Conservation (phyloP, 2,797 vertebrate species). For the Peromyscus eremicus region DNA sequence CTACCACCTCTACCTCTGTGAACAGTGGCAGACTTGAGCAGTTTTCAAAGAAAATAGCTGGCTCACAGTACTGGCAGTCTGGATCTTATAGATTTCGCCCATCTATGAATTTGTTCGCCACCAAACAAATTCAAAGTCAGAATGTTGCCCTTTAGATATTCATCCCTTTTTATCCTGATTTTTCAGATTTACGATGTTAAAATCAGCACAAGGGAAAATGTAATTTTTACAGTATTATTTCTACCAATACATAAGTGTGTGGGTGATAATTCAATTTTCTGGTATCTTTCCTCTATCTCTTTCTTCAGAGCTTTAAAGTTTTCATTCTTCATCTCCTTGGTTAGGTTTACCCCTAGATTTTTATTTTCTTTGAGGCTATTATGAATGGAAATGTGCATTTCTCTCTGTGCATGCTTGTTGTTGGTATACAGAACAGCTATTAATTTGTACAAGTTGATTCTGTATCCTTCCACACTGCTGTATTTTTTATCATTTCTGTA, state of each 20-base stretch:
- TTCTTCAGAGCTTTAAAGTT: neutral
- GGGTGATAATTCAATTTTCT: neutral
- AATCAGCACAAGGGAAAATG: neutral
- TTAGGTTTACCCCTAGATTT: neutral
- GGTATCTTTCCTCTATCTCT: neutral
- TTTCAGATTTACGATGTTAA: neutral
- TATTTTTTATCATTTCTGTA: neutral
- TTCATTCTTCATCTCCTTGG: neutral
- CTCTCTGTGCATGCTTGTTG: neutral
- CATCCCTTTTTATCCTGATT: neutral
- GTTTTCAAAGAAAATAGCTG: neutral
- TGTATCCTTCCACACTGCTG: neutral
- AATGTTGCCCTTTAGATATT: neutral
- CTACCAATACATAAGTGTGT: neutral
- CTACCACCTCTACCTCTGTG: neutral
- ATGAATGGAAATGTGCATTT: neutral
- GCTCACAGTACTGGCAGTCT: neutral
- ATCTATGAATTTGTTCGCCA: neutral
- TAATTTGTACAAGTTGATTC: neutral
- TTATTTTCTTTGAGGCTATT: neutral
- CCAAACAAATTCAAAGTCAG: neutral
- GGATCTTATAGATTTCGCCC: neutral
- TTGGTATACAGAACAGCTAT: neutral
- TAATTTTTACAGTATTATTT: neutral
- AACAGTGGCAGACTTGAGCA: neutral